phyloP scores from a whole-genome alignment of 1,140 invertebrate genomes.

The Formica selysi region DNA sequence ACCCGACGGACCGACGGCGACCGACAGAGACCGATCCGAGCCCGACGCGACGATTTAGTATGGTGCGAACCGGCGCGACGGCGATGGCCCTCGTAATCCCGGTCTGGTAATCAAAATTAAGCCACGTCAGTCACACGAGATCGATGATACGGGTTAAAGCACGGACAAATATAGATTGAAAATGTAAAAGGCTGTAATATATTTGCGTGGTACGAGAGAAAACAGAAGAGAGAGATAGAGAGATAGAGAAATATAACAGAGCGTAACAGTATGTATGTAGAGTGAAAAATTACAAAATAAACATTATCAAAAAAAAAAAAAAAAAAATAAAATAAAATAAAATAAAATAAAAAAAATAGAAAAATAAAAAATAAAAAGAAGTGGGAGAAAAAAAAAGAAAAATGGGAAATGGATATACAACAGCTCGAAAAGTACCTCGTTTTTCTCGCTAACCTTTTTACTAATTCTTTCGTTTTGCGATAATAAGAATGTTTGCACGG shows the following conservation, averaged over 20 bases:
- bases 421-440: slow-evolving; percentile 69
- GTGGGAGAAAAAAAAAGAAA: slow-evolving; percentile 9
- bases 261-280: slow-evolving; percentile 33
- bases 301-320: background rate
- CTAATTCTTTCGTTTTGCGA: slow-evolving; percentile 30
- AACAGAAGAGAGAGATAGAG: slow-evolving; percentile 47
- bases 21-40: slow-evolving; percentile 84
- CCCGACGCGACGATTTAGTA: slow-evolving; percentile 89
- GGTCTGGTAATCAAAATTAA: slow-evolving; percentile 88
- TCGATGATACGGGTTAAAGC: slow-evolving; percentile 68
- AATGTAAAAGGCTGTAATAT: slow-evolving; percentile 54
- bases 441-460: slow-evolving; percentile 71
- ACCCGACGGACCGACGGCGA: slow-evolving; percentile 79
- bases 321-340: background rate
- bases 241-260: slow-evolving; percentile 19
- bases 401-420: slow-evolving; percentile 4
- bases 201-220: slow-evolving; percentile 55
- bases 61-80: slow-evolving; percentile 92
- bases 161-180: slow-evolving; percentile 62
- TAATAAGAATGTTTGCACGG: slow-evolving; percentile 10
- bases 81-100: slow-evolving; percentile 91
- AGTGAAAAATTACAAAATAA: slow-evolving; percentile 43
- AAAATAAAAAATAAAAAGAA: slow-evolving; percentile 12
- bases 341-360: background rate
- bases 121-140: slow-evolving; percentile 82